Evolutionary conservation across 2,797 vertebrate species (phyloP).

Genomic region (Falco biarmicus): DNA sequence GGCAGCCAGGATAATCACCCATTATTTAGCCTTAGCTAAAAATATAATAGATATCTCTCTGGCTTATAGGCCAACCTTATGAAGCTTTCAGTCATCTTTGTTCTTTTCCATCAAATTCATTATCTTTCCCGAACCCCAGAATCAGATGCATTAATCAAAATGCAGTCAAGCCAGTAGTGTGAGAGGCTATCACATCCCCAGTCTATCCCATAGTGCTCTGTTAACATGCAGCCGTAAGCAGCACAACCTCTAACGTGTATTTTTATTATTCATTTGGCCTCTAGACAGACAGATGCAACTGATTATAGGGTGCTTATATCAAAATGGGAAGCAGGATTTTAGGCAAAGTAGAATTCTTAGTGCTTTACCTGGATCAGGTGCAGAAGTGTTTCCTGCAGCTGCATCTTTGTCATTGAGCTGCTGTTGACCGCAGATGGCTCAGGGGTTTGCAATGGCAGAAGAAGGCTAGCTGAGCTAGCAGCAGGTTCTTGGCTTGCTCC

Average conservation of each 20-base stretch:
- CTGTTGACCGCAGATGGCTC: constrained; percentile 54
- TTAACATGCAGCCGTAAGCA: neutral
- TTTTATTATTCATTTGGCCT: neutral
- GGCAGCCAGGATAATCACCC: neutral
- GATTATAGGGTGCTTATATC: neutral
- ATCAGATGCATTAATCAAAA: neutral
- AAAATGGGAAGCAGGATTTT: neutral
- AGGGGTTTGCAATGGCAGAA: constrained; percentile 62
- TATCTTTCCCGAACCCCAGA: neutral
- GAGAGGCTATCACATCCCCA: neutral
- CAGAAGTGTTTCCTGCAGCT: constrained; percentile 89
- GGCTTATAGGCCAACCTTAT: neutral
- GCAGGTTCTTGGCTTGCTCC: constrained; percentile 45
- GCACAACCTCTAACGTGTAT: rapidly evolving
- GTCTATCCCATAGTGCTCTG: neutral
- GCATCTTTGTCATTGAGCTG: constrained; percentile 80
- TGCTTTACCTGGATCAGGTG: constrained; percentile 87
- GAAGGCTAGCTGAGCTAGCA: constrained; percentile 9
- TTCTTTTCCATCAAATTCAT: neutral
- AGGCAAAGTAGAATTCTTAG: rapidly evolving
- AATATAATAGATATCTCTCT: neutral
- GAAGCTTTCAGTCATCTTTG: neutral
- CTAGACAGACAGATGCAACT: neutral
- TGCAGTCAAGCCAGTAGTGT: neutral
- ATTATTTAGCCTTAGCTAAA: constrained; percentile 36